These are phyloP conservation scores for Siniperca obscura DNA, from an alignment of 2,797 vertebrate genomes.

Conservation along the genomic window DNA sequence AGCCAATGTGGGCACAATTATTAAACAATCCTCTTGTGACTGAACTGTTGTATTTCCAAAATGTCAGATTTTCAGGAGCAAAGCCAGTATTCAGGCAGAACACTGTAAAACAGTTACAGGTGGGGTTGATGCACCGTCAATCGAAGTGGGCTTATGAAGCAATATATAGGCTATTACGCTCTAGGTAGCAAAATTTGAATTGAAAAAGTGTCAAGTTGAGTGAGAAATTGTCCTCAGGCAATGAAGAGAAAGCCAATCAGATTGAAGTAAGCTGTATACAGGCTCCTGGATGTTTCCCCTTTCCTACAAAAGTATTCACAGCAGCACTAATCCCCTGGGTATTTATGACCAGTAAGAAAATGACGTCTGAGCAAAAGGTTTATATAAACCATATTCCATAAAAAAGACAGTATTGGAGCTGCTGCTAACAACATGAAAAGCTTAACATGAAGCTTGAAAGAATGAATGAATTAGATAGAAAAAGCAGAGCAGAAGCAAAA, in stretches of 20 bases:
- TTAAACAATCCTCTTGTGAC: neutral
- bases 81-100: neutral
- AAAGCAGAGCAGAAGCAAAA: neutral
- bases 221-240: conserved; percentile 18
- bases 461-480: conserved; percentile 6
- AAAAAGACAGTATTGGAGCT: neutral
- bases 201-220: conserved; percentile 32
- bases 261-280: neutral
- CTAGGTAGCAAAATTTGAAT: conserved; percentile 21
- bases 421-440: neutral
- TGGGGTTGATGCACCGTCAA: neutral
- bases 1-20: neutral
- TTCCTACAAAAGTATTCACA: conserved; percentile 21
- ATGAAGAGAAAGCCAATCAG: conserved; percentile 18
- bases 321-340: conserved; percentile 4
- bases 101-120: neutral
- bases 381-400: conserved; percentile 11
- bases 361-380: conserved; percentile 3
- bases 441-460: conserved; percentile 9
- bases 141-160: neutral
- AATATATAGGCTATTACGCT: conserved; percentile 23
- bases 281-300: conserved; percentile 1
- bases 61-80: conserved; percentile 1
- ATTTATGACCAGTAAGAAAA: conserved; percentile 12
- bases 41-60: neutral